Percentiles rank a stretch among this genome's conserved stretches.
phyloP scores from a whole-genome alignment of 2,113 vertebrate species.

The Cyphomyrus discorhynchus region DNA sequence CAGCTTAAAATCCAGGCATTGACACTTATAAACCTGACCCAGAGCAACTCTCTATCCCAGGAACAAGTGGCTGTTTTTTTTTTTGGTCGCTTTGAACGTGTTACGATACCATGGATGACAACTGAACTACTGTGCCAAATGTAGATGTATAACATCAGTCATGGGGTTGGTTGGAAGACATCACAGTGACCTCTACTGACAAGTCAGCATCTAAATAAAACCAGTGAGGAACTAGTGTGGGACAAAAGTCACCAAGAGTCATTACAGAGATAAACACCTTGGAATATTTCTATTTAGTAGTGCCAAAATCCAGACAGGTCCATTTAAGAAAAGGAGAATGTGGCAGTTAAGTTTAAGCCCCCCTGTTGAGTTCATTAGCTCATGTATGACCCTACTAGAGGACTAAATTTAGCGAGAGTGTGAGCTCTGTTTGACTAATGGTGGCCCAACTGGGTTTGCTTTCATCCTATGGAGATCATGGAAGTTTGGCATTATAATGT shows the following conservation, averaged over 20 bases:
- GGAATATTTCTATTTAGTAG: neutral
- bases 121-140: neutral
- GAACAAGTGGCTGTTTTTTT: neutral
- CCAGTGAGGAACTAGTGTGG: neutral
- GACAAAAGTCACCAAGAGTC: neutral
- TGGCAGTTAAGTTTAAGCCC: neutral
- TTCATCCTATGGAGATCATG: neutral
- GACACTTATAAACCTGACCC: neutral
- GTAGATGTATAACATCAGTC: neutral
- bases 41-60: neutral
- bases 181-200: slow-evolving; percentile 53
- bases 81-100: neutral
- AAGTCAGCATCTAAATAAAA: slow-evolving; percentile 30
- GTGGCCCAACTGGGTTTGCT: neutral
- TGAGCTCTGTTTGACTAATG: neutral
- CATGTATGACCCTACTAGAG: neutral
- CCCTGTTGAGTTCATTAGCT: neutral
- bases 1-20: neutral
- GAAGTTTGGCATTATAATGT: neutral
- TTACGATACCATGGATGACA: neutral
- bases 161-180: neutral
- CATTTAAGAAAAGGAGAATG: neutral
- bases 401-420: neutral
- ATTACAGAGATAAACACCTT: neutral
- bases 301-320: neutral